These are phyloP conservation scores for Brachyhypopomus gauderio DNA, from an alignment of 2,113 vertebrate genomes.

Conservation along the genomic window DNA sequence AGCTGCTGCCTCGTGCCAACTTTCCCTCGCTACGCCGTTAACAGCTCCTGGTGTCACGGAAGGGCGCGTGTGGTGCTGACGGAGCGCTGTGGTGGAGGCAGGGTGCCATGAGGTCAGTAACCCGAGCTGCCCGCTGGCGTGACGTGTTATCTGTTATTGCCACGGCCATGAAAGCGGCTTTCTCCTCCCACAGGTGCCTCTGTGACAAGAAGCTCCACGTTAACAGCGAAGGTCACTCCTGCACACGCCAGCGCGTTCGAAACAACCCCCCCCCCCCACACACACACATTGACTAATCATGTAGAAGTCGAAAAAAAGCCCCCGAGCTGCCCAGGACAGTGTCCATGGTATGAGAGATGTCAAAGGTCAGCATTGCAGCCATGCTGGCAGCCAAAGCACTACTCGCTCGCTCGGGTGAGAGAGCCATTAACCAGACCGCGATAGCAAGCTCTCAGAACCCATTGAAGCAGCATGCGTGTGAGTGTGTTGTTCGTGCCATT, in stretches of 20 bases:
- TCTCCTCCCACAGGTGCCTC: constrained; percentile 30
- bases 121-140: constrained; percentile 26
- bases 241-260: constrained; percentile 30
- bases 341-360: not conserved
- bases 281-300: constrained; percentile 44
- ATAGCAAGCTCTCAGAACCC: constrained; percentile 35
- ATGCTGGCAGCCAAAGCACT: not conserved
- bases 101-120: constrained; percentile 35
- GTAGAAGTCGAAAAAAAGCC: constrained; percentile 33
- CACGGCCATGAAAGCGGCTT: constrained; percentile 38
- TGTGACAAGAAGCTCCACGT: constrained; percentile 24
- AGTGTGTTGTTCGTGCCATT: constrained; percentile 38
- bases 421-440: constrained; percentile 32
- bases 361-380: not conserved
- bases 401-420: not conserved
- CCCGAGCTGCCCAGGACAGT: not conserved
- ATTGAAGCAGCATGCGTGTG: constrained; percentile 4
- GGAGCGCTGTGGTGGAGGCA: not conserved
- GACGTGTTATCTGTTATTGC: constrained; percentile 43
- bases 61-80: constrained; percentile 2
- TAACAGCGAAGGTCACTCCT: constrained; percentile 53
- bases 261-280: constrained; percentile 29
- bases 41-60: not conserved
- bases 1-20: not conserved
- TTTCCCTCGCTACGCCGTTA: not conserved